Conservation (phyloP, 92 coral and sea anemone species). For the Porites rus region DNA sequence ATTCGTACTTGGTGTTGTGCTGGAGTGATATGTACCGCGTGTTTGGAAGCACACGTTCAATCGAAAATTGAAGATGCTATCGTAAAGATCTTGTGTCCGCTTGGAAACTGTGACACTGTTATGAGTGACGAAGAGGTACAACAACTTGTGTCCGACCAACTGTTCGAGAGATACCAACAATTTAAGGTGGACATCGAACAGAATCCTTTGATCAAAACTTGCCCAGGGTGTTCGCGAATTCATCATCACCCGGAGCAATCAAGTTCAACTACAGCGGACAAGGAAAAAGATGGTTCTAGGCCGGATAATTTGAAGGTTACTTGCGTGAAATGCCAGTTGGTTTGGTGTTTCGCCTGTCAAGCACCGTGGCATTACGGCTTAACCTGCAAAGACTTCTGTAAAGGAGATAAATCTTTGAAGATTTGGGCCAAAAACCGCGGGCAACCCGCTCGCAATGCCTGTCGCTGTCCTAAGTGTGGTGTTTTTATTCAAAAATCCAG, state of each 20-base stretch:
- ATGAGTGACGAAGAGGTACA: conserved; percentile 67
- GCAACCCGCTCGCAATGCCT: conserved; percentile 75
- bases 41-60: conserved; percentile 76
- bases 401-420: conserved; percentile 86
- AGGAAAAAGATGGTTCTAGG: conserved; percentile 7
- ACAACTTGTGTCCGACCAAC: conserved; percentile 53
- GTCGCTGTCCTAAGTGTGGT: conserved; percentile 86
- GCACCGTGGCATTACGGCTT: conserved; percentile 93
- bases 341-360: conserved; percentile 91
- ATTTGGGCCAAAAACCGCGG: conserved; percentile 95
- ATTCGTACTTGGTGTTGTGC: conserved; percentile 75
- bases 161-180: conserved; percentile 66
- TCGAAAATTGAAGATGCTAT: conserved; percentile 80
- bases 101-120: conserved; percentile 81
- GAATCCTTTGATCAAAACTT: conserved; percentile 83
- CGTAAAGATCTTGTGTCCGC: conserved; percentile 82
- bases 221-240: conserved; percentile 90
- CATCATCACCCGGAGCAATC: conserved; percentile 41
- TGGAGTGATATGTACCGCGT: conserved; percentile 71
- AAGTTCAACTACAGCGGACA: conserved; percentile 6
- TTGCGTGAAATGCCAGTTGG: conserved; percentile 79
- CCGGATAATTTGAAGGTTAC: conserved; percentile 72
- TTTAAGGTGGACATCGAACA: conserved; percentile 82
- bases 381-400: conserved; percentile 80
- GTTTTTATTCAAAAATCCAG: conserved; percentile 82